Conservation (phyloP, 2,797 vertebrate species). For the Crossoptilon crossoptilon region DNA sequence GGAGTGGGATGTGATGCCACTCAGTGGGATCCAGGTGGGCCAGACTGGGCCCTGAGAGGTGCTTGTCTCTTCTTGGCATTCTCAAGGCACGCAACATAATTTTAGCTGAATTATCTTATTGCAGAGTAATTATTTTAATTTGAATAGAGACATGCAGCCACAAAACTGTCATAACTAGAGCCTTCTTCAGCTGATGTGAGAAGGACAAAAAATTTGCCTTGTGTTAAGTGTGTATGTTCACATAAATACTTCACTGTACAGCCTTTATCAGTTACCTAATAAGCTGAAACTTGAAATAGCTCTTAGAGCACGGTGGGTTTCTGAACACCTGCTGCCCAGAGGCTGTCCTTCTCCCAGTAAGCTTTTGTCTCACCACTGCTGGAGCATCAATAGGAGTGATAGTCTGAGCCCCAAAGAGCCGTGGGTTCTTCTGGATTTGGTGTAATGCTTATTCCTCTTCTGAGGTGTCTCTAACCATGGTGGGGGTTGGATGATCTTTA, state of each 20-base stretch:
- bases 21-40: background rate
- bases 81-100: slow-evolving; percentile 8
- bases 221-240: background rate
- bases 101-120: slow-evolving; percentile 47
- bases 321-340: background rate
- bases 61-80: background rate
- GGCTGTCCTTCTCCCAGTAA: background rate
- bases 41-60: background rate
- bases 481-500: background rate
- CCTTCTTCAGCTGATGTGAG: slow-evolving; percentile 48
- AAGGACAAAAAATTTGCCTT: slow-evolving; percentile 19
- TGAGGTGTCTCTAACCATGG: background rate
- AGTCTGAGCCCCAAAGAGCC: background rate
- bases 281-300: slow-evolving; percentile 1
- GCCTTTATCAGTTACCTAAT: slow-evolving; percentile 3
- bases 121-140: slow-evolving; percentile 40
- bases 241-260: background rate
- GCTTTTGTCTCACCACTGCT: background rate
- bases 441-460: background rate
- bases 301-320: background rate
- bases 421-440: background rate
- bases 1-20: background rate
- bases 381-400: background rate
- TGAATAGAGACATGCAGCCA: background rate
- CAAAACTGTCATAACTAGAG: slow-evolving; percentile 39